These are phyloP conservation scores for Frankliniella fusca DNA, from an alignment of 2,888 invertebrate species.

Conservation along the genomic window DNA sequence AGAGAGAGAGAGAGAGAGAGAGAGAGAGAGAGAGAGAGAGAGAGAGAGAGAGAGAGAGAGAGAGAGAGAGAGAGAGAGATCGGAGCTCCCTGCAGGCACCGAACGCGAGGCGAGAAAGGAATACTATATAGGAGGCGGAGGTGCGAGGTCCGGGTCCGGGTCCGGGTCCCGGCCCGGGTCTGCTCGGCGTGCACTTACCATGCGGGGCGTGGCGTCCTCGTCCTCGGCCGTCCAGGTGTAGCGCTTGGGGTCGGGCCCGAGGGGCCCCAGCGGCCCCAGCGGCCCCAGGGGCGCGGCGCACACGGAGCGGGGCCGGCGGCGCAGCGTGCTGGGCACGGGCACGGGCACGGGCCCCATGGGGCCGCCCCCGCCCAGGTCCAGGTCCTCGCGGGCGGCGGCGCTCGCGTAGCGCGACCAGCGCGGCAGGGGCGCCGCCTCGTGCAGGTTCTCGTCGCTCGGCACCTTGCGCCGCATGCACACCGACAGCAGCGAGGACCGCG, in stretches of 20 bases:
- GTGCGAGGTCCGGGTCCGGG: no score
- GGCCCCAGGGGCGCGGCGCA: slow-evolving; percentile 16
- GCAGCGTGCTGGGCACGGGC: slow-evolving; percentile 34
- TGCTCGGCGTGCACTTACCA: slow-evolving; percentile 48
- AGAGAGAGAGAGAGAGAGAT: no score
- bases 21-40: no score
- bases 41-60: no score
- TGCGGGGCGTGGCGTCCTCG: slow-evolving; percentile 61
- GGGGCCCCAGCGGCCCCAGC: slow-evolving; percentile 30
- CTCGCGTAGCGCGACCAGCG: slow-evolving; percentile 58
- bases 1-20: no score
- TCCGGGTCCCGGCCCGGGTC: not conserved
- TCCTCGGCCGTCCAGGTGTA: slow-evolving; percentile 76
- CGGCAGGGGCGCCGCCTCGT: slow-evolving; percentile 68
- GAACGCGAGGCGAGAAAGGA: no score
- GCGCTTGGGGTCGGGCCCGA: slow-evolving; percentile 62
- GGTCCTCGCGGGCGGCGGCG: slow-evolving; percentile 52
- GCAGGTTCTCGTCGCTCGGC: slow-evolving; percentile 83
- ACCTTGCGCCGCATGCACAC: slow-evolving; percentile 81
- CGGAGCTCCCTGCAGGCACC: no score
- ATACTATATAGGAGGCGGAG: no score
- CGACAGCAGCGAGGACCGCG: slow-evolving; percentile 71
- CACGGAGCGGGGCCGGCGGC: slow-evolving; percentile 30
- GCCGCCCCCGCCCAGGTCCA: no score
- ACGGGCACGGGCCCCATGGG: not conserved